These are phyloP conservation scores for Tuberolachnus salignus DNA, from an alignment of 2,888 invertebrate species.

Conservation along the genomic window DNA sequence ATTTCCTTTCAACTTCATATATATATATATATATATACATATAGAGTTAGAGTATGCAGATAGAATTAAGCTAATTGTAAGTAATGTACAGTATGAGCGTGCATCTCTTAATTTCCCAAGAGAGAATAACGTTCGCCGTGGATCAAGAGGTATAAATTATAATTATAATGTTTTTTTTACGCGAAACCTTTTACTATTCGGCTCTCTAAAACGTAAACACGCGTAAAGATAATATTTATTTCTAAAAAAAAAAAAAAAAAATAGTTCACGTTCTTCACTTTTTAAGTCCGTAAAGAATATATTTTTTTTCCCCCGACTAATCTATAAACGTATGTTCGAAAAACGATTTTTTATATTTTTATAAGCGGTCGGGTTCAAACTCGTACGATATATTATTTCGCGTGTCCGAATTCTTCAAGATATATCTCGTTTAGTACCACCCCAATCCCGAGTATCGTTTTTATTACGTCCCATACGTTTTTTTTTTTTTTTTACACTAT, in stretches of 20 bases:
- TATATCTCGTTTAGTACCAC: background rate
- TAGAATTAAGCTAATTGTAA: conserved; percentile 53
- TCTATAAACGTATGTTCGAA: background rate
- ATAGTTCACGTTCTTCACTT: background rate
- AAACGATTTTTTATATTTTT: background rate
- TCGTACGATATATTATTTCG: background rate
- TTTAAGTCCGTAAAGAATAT: background rate
- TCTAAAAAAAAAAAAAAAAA: no score
- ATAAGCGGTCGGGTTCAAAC: no score
- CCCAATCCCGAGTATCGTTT: background rate
- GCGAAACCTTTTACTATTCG: conserved; percentile 4
- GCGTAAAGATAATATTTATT: no score
- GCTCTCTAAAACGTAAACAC: no score
- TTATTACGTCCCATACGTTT: conserved; percentile 5
- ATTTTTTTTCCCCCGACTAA: background rate
- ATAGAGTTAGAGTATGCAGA: conserved; percentile 16
- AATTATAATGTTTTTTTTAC: conserved; percentile 19
- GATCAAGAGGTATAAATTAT: conserved; percentile 26
- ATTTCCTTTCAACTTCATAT: conserved; percentile 16
- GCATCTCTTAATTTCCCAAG: conserved; percentile 53
- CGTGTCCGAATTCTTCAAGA: background rate
- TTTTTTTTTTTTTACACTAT: conserved; percentile 18
- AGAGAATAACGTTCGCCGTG: background rate
- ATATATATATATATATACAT: background rate
- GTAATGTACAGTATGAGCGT: conserved; percentile 24